Evolutionary conservation across 2,113 vertebrate genomes (phyloP).

Genomic region (Odocoileus virginianus): DNA sequence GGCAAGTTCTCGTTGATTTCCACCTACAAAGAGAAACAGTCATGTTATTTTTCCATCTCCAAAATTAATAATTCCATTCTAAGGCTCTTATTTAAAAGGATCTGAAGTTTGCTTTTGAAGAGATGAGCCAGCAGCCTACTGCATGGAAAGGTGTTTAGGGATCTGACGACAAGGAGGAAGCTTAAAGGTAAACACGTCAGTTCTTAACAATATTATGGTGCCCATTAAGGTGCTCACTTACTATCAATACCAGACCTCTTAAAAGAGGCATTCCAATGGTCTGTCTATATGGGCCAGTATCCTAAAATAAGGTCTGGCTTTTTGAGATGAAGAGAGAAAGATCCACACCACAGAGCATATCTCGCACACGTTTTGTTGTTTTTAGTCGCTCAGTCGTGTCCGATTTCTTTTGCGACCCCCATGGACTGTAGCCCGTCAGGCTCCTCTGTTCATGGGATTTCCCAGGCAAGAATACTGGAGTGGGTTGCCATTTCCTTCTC

Average conservation of each 20-base stretch:
- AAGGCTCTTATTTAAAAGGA: not conserved
- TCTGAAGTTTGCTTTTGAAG: conserved; percentile 26
- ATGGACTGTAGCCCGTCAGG: not conserved
- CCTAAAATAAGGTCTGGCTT: conserved; percentile 14
- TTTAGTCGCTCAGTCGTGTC: not conserved
- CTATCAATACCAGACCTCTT: not conserved
- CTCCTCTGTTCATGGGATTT: not conserved
- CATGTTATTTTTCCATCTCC: not conserved
- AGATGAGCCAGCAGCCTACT: not conserved
- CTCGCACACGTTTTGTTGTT: not conserved
- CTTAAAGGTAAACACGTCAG: not conserved
- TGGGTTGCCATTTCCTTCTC: not conserved
- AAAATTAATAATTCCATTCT: not conserved
- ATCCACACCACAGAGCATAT: not conserved
- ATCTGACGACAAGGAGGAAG: not conserved
- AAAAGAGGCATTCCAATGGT: not conserved
- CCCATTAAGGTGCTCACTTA: not conserved
- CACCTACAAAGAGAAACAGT: conserved; percentile 72
- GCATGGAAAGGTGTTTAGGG: not conserved
- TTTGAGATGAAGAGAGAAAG: not conserved
- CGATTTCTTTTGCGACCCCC: not conserved
- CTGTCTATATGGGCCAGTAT: not conserved
- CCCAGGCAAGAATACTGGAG: not conserved
- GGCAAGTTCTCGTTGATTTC: conserved; percentile 85
- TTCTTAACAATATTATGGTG: not conserved